These are phyloP conservation scores for Notarius quadriscutis DNA, from an alignment of 2,113 vertebrate species.

Conservation along the genomic window DNA sequence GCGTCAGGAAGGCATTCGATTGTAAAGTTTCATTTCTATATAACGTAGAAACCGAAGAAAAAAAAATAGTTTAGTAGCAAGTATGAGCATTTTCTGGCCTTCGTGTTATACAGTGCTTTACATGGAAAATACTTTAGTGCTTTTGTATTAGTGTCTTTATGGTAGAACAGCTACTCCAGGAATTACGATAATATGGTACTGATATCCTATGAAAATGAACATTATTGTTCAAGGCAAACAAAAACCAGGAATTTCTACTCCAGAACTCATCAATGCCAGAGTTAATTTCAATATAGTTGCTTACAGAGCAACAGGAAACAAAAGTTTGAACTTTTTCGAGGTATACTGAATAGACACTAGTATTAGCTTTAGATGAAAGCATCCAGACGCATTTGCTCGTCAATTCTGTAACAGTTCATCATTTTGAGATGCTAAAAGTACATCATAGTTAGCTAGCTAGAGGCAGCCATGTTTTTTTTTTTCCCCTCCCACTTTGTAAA, in stretches of 20 bases:
- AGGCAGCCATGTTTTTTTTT: no score
- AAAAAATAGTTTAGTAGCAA: background rate
- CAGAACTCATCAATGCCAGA: background rate
- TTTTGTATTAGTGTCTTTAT: background rate
- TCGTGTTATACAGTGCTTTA: no score
- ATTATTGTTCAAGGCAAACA: background rate
- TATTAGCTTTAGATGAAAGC: background rate
- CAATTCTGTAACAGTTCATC: background rate
- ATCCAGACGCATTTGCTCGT: background rate
- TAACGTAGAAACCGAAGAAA: background rate
- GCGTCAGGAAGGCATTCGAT: slow-evolving; percentile 71
- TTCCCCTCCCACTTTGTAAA: no score
- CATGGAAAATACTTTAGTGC: background rate
- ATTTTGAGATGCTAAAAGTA: background rate
- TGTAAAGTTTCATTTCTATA: slow-evolving; percentile 75
- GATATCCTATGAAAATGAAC: background rate
- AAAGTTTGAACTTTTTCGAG: background rate
- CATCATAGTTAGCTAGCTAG: background rate
- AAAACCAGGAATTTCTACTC: background rate
- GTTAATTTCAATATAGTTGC: background rate
- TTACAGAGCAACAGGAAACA: background rate
- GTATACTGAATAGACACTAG: background rate
- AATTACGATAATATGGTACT: background rate
- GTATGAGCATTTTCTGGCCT: background rate
- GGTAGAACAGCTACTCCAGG: background rate